Evolutionary conservation across 2,113 vertebrate genomes (phyloP).

Genomic region (Morone saxatilis): DNA sequence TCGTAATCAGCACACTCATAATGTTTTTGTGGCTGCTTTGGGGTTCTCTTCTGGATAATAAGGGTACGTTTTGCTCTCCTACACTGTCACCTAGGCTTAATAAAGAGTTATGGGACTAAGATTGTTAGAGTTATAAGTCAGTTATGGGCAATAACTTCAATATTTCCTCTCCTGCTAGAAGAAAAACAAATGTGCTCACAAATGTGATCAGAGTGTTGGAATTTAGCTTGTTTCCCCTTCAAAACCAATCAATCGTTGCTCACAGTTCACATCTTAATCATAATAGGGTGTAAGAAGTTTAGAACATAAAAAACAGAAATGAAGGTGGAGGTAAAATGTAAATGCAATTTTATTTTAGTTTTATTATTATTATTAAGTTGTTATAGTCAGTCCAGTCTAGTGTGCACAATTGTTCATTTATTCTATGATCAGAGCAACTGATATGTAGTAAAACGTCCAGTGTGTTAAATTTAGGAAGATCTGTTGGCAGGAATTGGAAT

Average conservation of each 20-base stretch:
- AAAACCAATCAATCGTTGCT: conserved; percentile 7
- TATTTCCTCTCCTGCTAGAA: not conserved
- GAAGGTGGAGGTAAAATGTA: not conserved
- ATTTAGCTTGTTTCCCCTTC: not conserved
- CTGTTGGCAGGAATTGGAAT: too few relatives aligned
- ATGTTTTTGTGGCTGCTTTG: not conserved
- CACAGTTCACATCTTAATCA: not conserved
- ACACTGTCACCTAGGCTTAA: not conserved
- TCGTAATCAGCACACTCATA: not conserved
- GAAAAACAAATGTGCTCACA: not conserved
- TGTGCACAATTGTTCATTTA: too few relatives aligned
- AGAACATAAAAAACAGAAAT: not conserved
- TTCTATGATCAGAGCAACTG: too few relatives aligned
- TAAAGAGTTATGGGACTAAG: not conserved
- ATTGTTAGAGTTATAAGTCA: not conserved
- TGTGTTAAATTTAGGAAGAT: too few relatives aligned
- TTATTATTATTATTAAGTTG: not conserved
- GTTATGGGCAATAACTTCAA: not conserved
- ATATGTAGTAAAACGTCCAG: too few relatives aligned
- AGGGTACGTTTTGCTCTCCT: not conserved
- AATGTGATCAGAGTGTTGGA: not conserved
- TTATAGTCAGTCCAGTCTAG: not conserved
- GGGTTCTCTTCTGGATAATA: not conserved
- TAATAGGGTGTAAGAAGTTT: not conserved
- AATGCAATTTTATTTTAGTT: too few relatives aligned